phyloP scores from a whole-genome alignment of 2,113 vertebrate genomes.

The Phrynosoma blainvillii region DNA sequence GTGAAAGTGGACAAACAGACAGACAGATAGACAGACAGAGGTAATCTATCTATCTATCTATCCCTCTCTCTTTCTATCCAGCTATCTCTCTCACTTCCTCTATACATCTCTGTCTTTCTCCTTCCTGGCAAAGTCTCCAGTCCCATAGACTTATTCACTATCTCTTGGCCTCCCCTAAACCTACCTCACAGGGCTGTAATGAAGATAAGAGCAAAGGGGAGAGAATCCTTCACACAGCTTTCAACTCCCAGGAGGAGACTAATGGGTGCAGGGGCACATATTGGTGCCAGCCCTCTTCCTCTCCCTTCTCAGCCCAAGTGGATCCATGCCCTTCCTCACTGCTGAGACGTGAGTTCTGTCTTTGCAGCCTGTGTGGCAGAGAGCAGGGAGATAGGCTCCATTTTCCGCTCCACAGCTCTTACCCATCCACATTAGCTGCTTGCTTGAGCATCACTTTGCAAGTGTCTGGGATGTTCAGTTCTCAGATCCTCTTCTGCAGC shows the following conservation, averaged over 20 bases:
- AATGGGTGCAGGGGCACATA: rapidly evolving
- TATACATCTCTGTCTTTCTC: background rate
- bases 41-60: background rate
- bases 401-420: background rate
- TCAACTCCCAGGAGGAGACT: background rate
- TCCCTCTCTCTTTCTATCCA: background rate
- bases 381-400: background rate
- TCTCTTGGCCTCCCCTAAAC: background rate
- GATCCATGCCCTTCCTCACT: background rate
- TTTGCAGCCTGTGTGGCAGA: background rate
- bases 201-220: too few relatives aligned
- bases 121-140: too few relatives aligned
- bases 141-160: background rate
- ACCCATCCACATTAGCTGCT: background rate
- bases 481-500: background rate
- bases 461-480: background rate
- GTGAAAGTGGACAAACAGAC: too few relatives aligned
- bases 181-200: background rate
- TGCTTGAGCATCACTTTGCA: background rate
- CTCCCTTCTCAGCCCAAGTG: background rate
- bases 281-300: too few relatives aligned
- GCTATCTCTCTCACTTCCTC: too few relatives aligned
- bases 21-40: too few relatives aligned
- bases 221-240: rapidly evolving
- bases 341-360: background rate